A percentile compares a stretch with the other conserved stretches of the same genome.
Conservation (phyloP, 2,113 vertebrate genomes). For the Callipepla californica region DNA sequence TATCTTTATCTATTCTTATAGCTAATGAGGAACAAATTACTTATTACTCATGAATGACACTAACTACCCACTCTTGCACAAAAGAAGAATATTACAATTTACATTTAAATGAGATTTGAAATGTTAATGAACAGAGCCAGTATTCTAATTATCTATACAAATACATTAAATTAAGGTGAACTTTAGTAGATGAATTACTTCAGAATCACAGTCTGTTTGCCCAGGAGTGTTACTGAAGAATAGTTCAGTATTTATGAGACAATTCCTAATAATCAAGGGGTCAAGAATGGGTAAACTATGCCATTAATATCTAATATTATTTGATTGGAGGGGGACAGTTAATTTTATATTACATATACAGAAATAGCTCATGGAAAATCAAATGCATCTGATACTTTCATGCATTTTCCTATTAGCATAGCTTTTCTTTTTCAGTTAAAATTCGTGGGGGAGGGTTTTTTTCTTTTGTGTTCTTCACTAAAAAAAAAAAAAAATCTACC, state of each 20-base stretch:
- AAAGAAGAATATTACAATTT: constrained; percentile 87
- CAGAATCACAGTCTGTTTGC: constrained; percentile 31
- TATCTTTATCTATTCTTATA: constrained; percentile 72
- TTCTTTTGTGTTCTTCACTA: background rate
- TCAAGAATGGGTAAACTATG: background rate
- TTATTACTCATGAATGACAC: constrained; percentile 85
- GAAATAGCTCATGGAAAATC: background rate
- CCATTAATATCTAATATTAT: background rate
- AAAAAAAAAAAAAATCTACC: background rate
- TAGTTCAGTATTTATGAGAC: background rate
- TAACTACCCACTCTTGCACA: constrained; percentile 81
- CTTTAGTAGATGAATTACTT: constrained; percentile 74
- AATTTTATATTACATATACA: background rate
- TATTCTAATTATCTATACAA: constrained; percentile 85
- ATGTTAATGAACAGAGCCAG: constrained; percentile 85
- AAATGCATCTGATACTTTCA: background rate
- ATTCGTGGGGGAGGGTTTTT: background rate
- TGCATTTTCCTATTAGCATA: background rate
- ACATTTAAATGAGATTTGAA: constrained; percentile 89
- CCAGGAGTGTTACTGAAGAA: background rate
- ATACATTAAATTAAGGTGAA: constrained; percentile 82
- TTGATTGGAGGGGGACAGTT: background rate
- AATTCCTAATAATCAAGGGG: background rate
- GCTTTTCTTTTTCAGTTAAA: background rate
- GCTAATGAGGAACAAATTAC: constrained; percentile 82